Conservation (phyloP, 1,140 invertebrate species). For the Aradophagus sp. region DNA sequence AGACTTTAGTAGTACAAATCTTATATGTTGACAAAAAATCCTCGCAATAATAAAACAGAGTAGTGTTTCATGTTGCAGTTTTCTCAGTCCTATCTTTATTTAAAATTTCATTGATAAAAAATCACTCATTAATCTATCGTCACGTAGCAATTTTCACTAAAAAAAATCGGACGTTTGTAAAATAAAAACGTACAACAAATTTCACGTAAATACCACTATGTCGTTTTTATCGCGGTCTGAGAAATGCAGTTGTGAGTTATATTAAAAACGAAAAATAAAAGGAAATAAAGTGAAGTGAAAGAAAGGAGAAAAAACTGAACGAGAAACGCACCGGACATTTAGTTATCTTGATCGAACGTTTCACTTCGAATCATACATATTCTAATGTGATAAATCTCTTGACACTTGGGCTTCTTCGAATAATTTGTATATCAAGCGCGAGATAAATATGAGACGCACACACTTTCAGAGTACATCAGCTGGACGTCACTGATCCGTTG, state of each 20-base stretch:
- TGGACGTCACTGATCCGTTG: constrained; percentile 3
- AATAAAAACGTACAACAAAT: constrained; percentile 39
- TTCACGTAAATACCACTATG: constrained; percentile 30
- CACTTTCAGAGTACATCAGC: constrained; percentile 45
- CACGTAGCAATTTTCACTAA: constrained; percentile 7
- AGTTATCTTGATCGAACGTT: constrained; percentile 52
- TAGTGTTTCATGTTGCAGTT: too few species aligned
- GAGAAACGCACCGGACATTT: constrained; percentile 44
- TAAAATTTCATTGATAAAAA: constrained; percentile 11
- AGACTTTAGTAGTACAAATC: too few species aligned
- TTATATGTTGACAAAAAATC: too few species aligned
- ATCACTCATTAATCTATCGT: constrained; percentile 32
- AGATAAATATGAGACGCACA: constrained; percentile 49
- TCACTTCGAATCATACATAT: constrained; percentile 51
- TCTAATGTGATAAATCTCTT: constrained; percentile 52
- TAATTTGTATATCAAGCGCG: constrained; percentile 48
- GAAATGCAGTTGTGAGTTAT: constrained; percentile 32
- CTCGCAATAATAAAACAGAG: too few species aligned
- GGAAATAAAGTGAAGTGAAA: too few species aligned
- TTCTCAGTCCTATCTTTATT: too few species aligned
- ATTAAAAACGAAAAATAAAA: constrained; percentile 23
- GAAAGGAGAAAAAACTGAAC: constrained; percentile 5
- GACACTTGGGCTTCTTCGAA: constrained; percentile 43
- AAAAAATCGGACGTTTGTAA: constrained; percentile 25
- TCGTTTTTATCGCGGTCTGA: constrained; percentile 34